Percentiles rank a stretch among this genome's conserved stretches.
These are phyloP conservation scores for Crioceris asparagi DNA, from an alignment of 2,888 invertebrate species.

Conservation along the genomic window DNA sequence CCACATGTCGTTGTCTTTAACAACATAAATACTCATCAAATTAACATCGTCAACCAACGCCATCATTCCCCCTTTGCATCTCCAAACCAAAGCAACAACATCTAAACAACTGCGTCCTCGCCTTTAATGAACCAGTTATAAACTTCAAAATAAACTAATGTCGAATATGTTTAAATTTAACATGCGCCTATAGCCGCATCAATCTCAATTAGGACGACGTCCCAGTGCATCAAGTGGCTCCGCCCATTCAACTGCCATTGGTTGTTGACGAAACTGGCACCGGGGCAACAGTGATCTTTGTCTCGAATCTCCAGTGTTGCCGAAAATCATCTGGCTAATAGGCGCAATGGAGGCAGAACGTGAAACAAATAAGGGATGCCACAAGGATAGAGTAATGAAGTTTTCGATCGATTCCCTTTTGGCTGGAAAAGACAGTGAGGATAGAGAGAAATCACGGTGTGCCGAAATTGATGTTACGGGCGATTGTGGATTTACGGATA, in stretches of 20 bases:
- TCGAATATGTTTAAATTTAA: conserved; percentile 19
- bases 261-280: conserved; percentile 11
- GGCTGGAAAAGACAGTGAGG: conserved; percentile 10
- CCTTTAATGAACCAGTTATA: conserved; percentile 10
- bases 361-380: no score
- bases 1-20: no score
- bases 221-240: conserved; percentile 17
- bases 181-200: conserved; percentile 19
- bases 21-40: no score
- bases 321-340: no score
- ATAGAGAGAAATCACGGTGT: conserved; percentile 3
- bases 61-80: no score
- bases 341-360: no score
- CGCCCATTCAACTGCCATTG: conserved; percentile 17
- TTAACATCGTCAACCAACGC: no score
- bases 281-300: no score
- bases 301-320: no score
- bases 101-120: conserved; percentile 2
- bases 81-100: no score
- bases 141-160: conserved; percentile 17
- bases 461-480: background rate
- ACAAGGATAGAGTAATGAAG: no score
- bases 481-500: conserved; percentile 3
- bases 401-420: conserved; percentile 30
- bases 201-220: conserved; percentile 22